Percentiles rank a stretch among this genome's conserved stretches.
Conservation (phyloP, 2,113 vertebrate genomes). For the Poeciliopsis turrubarensis region DNA sequence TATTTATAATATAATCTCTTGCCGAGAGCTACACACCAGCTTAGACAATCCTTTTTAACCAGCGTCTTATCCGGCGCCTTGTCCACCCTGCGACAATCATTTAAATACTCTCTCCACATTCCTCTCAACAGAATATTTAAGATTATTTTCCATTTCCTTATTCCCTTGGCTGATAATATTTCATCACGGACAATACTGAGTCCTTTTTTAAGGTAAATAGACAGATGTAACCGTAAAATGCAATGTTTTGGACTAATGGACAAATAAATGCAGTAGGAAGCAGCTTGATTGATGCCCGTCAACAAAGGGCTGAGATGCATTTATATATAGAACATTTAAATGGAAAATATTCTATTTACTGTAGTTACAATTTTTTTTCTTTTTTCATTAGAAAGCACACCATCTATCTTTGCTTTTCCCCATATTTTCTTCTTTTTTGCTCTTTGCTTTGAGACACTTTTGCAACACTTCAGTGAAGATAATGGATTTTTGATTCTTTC, state of each 20-base stretch:
- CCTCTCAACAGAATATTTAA: slow-evolving; percentile 19
- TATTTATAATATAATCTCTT: slow-evolving; percentile 62
- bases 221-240: slow-evolving; percentile 1
- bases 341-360: background rate
- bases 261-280: slow-evolving; percentile 9
- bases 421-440: background rate
- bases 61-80: slow-evolving; percentile 45
- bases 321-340: background rate
- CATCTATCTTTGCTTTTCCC: background rate
- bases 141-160: background rate
- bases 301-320: background rate
- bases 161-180: background rate
- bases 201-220: slow-evolving; percentile 6
- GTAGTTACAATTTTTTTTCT: background rate
- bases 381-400: background rate
- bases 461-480: background rate
- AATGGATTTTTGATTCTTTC: background rate
- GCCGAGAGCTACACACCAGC: slow-evolving; percentile 46
- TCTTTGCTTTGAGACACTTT: background rate
- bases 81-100: slow-evolving; percentile 44
- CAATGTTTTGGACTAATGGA: background rate
- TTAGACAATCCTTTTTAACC: slow-evolving; percentile 56
- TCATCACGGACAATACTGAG: slow-evolving; percentile 12
- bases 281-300: background rate
- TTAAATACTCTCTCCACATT: slow-evolving; percentile 26